Evolutionary conservation across 2,888 invertebrate genomes (phyloP), one percentile per base, ranked within the genome.

Genomic region (Andrena fulva): DNA sequence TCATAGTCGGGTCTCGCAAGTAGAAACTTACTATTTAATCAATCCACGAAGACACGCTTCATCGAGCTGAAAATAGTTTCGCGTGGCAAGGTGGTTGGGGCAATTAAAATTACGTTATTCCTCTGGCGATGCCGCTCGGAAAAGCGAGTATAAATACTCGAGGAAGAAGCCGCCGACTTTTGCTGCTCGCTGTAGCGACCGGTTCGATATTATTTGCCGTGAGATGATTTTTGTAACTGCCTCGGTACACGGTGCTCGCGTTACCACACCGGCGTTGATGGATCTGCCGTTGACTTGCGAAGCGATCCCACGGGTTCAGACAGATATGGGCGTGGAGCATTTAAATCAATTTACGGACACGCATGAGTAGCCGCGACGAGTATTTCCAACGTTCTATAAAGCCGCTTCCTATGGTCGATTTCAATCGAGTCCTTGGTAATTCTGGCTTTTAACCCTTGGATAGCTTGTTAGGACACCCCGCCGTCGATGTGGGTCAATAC

Each of bases 341-440:
- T 87, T 87, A 87, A 87, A 87, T 87, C 87, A 87, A 87, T 87
- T 87, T 87, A 68, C 85, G 68, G 87, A 85, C 82, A 87, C 84
- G 87, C 87, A 79, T 77, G 85, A 78, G 72, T 79, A 73, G 68
- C 64, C 52, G 56, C 79, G 76, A 68, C 75, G 77, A 76, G 76
- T 64, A 52, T 79, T 83, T 74, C 74, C 74, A 80, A 56, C 66
- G 77, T 83, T 81, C 67, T 67, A 72, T 48, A 76, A 76, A 76
- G 60, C 27, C 69, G 62, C 73, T 70, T 72, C 78, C 78, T 68
- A 78, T 69, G 59, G 24, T 69, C 74, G 54, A 60, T 82, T 75
- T 31, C 52, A 35, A 6, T 27, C 62, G 48, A 75, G 63, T 60
- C 77, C 66, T 59, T 56, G 73, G 42, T 10, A 66, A 64, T 56